Conservation (phyloP, 2,888 invertebrate genomes). For the Muscina levida region DNA sequence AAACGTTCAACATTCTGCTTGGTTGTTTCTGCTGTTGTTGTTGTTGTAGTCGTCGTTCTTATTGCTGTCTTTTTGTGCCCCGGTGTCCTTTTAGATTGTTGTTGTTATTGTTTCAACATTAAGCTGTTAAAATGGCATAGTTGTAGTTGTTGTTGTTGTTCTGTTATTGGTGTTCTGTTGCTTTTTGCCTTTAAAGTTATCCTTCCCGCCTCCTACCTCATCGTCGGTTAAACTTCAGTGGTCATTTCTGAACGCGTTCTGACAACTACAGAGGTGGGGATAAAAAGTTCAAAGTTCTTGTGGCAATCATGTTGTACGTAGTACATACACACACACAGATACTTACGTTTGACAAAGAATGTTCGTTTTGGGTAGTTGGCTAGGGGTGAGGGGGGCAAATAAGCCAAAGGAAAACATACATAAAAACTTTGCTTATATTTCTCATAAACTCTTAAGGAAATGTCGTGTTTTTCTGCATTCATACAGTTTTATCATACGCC, state of each 20-base stretch:
- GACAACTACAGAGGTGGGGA: slow-evolving; percentile 3
- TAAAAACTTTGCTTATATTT: slow-evolving; percentile 65
- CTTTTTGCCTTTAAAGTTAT: slow-evolving; percentile 44
- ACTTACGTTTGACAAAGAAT: slow-evolving; percentile 37
- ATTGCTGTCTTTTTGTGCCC: slow-evolving; percentile 43
- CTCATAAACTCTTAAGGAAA: slow-evolving; percentile 65
- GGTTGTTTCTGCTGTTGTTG: slow-evolving; percentile 17
- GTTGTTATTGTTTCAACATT: slow-evolving; percentile 60
- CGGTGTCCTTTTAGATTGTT: slow-evolving; percentile 52
- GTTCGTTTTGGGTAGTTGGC: too few relatives aligned
- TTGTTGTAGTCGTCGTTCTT: too few relatives aligned
- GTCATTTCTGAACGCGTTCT: slow-evolving; percentile 57
- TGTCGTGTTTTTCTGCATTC: slow-evolving; percentile 41
- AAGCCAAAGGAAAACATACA: slow-evolving; percentile 37
- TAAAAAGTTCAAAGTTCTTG: slow-evolving; percentile 66
- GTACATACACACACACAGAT: slow-evolving; percentile 31
- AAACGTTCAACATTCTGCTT: neutral
- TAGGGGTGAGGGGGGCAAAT: slow-evolving; percentile 11
- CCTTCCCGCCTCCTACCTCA: slow-evolving; percentile 40
- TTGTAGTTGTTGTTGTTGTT: slow-evolving; percentile 48
- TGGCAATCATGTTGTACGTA: slow-evolving; percentile 53
- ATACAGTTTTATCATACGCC: slow-evolving; percentile 21
- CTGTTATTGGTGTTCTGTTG: slow-evolving; percentile 46
- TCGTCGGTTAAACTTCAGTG: slow-evolving; percentile 56
- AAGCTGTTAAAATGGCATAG: slow-evolving; percentile 65